A percentile compares a stretch with the other conserved stretches of the same genome.
phyloP scores from a whole-genome alignment of 2,797 vertebrate genomes.

The Xenopus petersii region DNA sequence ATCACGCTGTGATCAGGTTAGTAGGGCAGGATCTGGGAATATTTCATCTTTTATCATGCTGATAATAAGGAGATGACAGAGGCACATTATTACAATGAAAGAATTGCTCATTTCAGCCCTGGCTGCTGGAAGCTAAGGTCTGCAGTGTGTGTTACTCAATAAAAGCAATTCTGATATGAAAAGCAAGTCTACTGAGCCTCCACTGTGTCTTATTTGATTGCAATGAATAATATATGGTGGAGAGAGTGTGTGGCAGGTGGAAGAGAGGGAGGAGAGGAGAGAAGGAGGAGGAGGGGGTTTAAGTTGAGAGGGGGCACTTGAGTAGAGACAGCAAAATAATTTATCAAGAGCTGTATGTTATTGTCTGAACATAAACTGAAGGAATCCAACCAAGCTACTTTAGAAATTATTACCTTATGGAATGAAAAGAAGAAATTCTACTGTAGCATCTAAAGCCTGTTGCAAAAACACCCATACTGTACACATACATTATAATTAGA shows the following conservation, averaged over 20 bases:
- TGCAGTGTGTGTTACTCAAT: slow-evolving; percentile 85
- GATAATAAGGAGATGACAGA: slow-evolving; percentile 99
- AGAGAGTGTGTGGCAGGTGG: slow-evolving; percentile 59
- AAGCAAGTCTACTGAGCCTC: slow-evolving; percentile 91
- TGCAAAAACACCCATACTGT: slow-evolving; percentile 1
- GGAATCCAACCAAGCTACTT: slow-evolving; percentile 47
- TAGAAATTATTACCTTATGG: slow-evolving; percentile 43
- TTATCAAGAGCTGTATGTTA: slow-evolving; percentile 66
- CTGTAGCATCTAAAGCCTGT: slow-evolving; percentile 2
- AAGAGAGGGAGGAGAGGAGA: slow-evolving; percentile 50
- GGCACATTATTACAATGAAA: slow-evolving; percentile 99
- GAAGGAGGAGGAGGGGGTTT: slow-evolving; percentile 50
- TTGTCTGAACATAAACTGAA: slow-evolving; percentile 61
- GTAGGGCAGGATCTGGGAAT: slow-evolving; percentile 99
- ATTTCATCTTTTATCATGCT: slow-evolving; percentile 99
- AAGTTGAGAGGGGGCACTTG: slow-evolving; percentile 68
- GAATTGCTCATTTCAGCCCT: slow-evolving; percentile 97
- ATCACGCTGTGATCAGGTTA: slow-evolving; percentile 99
- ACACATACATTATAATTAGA: not conserved
- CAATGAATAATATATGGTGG: slow-evolving; percentile 96
- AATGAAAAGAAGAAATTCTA: slow-evolving; percentile 19
- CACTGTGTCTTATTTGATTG: slow-evolving; percentile 95
- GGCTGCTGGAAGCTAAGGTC: slow-evolving; percentile 82
- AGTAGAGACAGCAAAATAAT: slow-evolving; percentile 64
- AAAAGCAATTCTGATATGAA: slow-evolving; percentile 92